These are phyloP conservation scores for Garrulus glandarius DNA, from an alignment of 2,797 vertebrate species.

Conservation along the genomic window DNA sequence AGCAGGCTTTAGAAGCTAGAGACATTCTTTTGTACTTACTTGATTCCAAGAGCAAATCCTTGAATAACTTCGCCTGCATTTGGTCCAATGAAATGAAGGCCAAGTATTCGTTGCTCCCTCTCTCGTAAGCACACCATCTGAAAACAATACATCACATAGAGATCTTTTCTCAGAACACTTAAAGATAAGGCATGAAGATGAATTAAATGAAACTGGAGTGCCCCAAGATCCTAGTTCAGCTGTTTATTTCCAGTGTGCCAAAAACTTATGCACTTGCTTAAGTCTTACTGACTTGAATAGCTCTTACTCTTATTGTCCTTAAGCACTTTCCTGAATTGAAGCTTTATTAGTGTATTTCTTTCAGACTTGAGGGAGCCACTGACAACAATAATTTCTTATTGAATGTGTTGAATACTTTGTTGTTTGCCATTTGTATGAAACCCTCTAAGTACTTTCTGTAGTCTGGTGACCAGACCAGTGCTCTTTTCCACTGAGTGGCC, in stretches of 20 bases:
- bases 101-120: constrained; percentile 84
- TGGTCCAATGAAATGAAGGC: constrained; percentile 94
- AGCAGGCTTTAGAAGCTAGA: constrained; percentile 31
- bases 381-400: background rate
- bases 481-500: background rate
- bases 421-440: background rate
- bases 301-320: background rate
- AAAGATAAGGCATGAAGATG: constrained; percentile 24
- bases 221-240: background rate
- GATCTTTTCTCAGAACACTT: constrained; percentile 1
- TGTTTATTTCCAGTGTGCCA: background rate
- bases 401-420: background rate
- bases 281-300: background rate
- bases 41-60: constrained; percentile 90
- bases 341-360: background rate
- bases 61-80: constrained; percentile 94
- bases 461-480: background rate
- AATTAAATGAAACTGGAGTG: constrained; percentile 4
- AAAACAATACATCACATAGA: constrained; percentile 41
- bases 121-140: constrained; percentile 89
- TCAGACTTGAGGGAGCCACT: constrained; percentile 23
- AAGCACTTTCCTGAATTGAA: background rate
- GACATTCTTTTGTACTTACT: constrained; percentile 80
- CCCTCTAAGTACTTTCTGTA: background rate
- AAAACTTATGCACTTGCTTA: background rate